Conservation (phyloP, 2,113 vertebrate genomes). For the Nipponia nippon region DNA sequence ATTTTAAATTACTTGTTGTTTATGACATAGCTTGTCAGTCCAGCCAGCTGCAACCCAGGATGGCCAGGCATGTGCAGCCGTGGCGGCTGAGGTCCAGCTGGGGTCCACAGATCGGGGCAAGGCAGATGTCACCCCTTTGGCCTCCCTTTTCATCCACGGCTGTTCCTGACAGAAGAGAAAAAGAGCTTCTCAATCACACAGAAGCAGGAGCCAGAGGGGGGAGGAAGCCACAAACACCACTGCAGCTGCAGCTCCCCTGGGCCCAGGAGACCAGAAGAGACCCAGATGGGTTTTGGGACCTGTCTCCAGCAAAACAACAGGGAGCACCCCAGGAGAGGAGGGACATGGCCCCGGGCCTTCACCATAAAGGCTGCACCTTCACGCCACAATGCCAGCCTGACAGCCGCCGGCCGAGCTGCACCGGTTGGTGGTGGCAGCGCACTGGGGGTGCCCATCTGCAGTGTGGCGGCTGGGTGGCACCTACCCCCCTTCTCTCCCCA, state of each 20-base stretch:
- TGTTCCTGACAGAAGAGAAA: background rate
- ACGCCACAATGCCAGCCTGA: accelerated
- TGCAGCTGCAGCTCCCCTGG: background rate
- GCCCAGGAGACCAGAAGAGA: background rate
- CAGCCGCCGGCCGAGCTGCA: accelerated
- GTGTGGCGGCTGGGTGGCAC: background rate
- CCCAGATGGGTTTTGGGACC: background rate
- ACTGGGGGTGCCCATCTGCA: background rate
- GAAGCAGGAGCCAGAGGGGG: background rate
- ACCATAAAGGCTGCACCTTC: background rate
- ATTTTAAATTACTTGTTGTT: background rate
- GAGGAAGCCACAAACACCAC: background rate
- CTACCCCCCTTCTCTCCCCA: background rate
- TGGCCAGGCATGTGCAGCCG: accelerated
- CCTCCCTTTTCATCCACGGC: background rate
- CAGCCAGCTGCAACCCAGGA: background rate
- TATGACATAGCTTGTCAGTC: background rate
- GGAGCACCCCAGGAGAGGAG: background rate
- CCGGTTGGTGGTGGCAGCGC: accelerated
- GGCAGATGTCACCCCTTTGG: background rate
- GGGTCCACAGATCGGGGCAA: background rate
- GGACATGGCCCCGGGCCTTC: accelerated
- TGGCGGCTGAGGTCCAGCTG: background rate
- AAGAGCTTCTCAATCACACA: background rate
- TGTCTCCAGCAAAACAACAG: background rate